These are phyloP conservation scores for Octopus bimaculoides DNA, from an alignment of 1,140 invertebrate genomes.

Conservation along the genomic window DNA sequence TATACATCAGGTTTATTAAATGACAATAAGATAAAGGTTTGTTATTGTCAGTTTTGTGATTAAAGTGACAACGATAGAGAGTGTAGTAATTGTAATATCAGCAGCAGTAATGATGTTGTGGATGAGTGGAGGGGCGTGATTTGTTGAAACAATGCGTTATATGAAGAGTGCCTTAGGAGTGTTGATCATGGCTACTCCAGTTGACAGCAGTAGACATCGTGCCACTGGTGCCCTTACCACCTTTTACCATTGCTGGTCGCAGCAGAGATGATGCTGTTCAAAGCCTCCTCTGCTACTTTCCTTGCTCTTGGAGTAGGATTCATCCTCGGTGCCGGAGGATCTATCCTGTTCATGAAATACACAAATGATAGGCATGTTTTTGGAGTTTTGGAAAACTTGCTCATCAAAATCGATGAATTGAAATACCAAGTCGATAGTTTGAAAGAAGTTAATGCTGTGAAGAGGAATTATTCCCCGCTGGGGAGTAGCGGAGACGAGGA, in stretches of 20 bases:
- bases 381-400: not conserved
- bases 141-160: not conserved
- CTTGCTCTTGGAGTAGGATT: conserved; percentile 5
- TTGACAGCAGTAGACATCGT: not conserved
- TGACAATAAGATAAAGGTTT: too few species aligned
- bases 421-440: not conserved
- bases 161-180: not conserved
- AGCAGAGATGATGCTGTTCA: conserved; percentile 2
- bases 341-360: not conserved
- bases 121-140: too few species aligned
- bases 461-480: not conserved
- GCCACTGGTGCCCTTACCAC: not conserved
- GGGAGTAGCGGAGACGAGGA: conserved; percentile 11
- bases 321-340: conserved; percentile 6
- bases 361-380: not conserved
- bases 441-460: not conserved
- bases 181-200: not conserved
- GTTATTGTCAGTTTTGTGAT: too few species aligned
- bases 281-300: not conserved
- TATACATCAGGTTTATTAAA: too few species aligned
- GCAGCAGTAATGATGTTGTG: too few species aligned
- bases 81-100: too few species aligned
- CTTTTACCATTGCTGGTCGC: not conserved
- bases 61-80: too few species aligned
- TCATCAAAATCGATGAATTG: conserved; percentile 1